These are phyloP conservation scores for Danionella cerebrum DNA, from an alignment of 2,113 vertebrate genomes.

Conservation along the genomic window DNA sequence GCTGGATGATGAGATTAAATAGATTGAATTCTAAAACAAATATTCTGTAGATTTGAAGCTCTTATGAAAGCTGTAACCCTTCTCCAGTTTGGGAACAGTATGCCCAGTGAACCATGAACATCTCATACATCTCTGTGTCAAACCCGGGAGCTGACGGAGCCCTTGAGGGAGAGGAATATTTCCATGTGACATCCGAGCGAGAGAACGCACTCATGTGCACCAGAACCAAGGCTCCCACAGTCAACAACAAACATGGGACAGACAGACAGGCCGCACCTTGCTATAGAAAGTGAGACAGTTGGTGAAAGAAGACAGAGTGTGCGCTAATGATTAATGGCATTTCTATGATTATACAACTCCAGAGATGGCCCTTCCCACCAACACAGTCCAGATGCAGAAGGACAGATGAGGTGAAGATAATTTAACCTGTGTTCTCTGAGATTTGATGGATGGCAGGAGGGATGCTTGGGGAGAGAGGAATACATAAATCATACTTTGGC, in stretches of 20 bases:
- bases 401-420: constrained; percentile 50
- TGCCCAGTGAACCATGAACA: background rate
- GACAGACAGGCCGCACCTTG: background rate
- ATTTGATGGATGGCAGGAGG: constrained; percentile 32
- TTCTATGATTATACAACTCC: constrained; percentile 45
- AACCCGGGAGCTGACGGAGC: background rate
- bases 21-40: too few relatives aligned
- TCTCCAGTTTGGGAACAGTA: background rate
- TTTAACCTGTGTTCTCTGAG: constrained; percentile 53
- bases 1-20: background rate
- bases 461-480: constrained; percentile 49
- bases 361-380: constrained; percentile 43
- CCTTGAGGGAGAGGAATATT: background rate
- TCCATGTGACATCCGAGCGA: background rate
- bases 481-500: constrained; percentile 65
- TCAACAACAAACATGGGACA: background rate
- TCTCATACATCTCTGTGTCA: background rate
- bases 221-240: background rate
- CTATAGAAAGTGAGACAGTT: background rate
- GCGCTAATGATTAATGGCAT: constrained; percentile 56
- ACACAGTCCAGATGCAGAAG: constrained; percentile 34
- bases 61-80: too few relatives aligned
- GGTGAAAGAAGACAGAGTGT: constrained; percentile 9
- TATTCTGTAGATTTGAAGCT: too few relatives aligned
- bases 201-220: background rate